Conservation (phyloP, 2,113 vertebrate genomes). For the Pachypanchax playfairii region DNA sequence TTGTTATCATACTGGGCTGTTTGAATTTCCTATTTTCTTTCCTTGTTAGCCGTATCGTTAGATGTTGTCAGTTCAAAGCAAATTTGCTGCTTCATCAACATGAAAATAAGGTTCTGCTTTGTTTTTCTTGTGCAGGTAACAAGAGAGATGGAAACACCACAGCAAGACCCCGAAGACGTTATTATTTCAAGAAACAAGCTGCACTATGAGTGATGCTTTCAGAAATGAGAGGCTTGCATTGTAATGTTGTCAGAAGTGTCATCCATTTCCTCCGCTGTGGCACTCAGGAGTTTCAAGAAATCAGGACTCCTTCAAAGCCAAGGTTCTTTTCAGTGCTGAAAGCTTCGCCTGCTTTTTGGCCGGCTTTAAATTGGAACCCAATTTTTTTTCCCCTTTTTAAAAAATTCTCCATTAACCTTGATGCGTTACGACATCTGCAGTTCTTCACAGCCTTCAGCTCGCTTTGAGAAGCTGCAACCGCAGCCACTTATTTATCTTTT, state of each 20-base stretch:
- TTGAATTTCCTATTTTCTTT: slow-evolving; percentile 52
- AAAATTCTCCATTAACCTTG: slow-evolving; percentile 49
- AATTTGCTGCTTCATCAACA: slow-evolving; percentile 17
- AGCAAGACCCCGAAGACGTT: slow-evolving; percentile 14
- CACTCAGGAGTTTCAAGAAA: slow-evolving; percentile 4
- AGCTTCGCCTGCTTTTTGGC: slow-evolving; percentile 15
- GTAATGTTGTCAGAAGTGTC: slow-evolving; percentile 19
- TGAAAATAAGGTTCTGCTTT: slow-evolving; percentile 35
- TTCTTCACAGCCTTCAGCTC: slow-evolving; percentile 32
- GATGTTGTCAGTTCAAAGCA: slow-evolving; percentile 16
- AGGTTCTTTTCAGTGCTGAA: slow-evolving; percentile 4
- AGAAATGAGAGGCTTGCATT: slow-evolving; percentile 1
- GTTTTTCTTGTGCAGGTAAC: slow-evolving; percentile 31
- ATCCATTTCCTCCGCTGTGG: slow-evolving; percentile 7
- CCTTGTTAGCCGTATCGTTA: slow-evolving; percentile 33
- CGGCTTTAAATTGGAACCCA: slow-evolving; percentile 14
- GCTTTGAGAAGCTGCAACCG: slow-evolving; percentile 33
- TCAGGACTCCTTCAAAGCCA: slow-evolving; percentile 1
- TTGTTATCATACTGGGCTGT: slow-evolving; percentile 22
- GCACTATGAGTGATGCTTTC: slow-evolving; percentile 4
- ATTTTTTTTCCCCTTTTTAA: slow-evolving; percentile 31
- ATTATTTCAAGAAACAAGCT: slow-evolving; percentile 25
- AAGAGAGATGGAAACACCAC: slow-evolving; percentile 14
- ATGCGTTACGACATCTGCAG: slow-evolving; percentile 50
- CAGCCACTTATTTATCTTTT: slow-evolving; percentile 52